Evolutionary conservation across 2,888 invertebrate species (phyloP).

Genomic region (Diarsia brunnea): DNA sequence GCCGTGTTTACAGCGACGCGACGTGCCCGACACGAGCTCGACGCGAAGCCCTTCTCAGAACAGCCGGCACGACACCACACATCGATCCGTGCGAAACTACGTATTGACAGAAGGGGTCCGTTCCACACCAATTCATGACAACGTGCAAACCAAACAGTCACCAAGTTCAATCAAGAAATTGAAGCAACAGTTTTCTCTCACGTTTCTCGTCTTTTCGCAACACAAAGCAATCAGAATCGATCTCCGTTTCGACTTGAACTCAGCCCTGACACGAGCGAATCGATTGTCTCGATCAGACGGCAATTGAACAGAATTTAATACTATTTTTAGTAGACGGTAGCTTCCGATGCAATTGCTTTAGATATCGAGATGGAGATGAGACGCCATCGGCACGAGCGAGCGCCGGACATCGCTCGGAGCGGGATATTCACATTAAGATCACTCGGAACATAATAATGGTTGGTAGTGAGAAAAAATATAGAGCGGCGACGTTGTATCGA

Average conservation of each 20-base stretch:
- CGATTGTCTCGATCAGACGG: conserved; percentile 60
- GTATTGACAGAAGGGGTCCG: conserved; percentile 48
- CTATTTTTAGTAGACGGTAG: conserved; percentile 63
- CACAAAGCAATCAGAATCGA: conserved; percentile 57
- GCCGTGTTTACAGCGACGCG: conserved; percentile 71
- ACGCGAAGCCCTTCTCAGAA: conserved; percentile 67
- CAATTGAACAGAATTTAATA: conserved; percentile 63
- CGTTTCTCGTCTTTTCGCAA: conserved; percentile 51
- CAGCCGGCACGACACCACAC: conserved; percentile 52
- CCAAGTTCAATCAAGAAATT: conserved; percentile 42
- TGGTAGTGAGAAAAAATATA: conserved; percentile 63
- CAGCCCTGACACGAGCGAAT: conserved; percentile 56
- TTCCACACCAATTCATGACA: conserved; percentile 17
- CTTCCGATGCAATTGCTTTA: conserved; percentile 52
- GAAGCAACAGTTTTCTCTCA: conserved; percentile 59
- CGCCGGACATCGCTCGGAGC: conserved; percentile 46
- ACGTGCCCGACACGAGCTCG: conserved; percentile 63
- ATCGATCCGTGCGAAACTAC: conserved; percentile 54
- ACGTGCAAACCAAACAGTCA: conserved; percentile 23
- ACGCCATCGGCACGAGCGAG: conserved; percentile 37
- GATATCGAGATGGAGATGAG: conserved; percentile 43
- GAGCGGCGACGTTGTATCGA: conserved; percentile 80
- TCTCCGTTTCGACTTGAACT: conserved; percentile 50
- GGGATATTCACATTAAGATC: conserved; percentile 48
- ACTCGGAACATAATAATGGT: conserved; percentile 61